phyloP scores from a whole-genome alignment of 1,140 invertebrate species.

The Diorhabda elongata region DNA sequence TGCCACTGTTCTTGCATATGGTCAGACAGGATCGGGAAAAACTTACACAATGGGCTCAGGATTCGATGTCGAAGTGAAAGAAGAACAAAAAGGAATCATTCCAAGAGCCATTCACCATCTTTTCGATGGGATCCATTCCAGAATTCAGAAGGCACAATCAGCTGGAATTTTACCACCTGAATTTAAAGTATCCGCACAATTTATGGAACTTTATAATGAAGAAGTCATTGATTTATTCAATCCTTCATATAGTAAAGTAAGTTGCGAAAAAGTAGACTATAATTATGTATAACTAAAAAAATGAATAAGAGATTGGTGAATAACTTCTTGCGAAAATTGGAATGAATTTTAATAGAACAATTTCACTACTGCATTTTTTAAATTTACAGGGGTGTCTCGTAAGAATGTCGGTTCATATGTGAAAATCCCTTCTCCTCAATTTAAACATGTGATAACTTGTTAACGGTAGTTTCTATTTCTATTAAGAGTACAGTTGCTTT shows the following conservation, averaged over 20 bases:
- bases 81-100: constrained; percentile 81
- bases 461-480: too few relatives aligned
- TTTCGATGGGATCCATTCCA: constrained; percentile 74
- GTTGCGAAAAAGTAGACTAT: constrained; percentile 5
- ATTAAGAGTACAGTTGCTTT: too few relatives aligned
- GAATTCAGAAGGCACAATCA: constrained; percentile 59
- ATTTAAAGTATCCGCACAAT: constrained; percentile 80
- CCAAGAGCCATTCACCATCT: constrained; percentile 89
- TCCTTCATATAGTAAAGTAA: constrained; percentile 59
- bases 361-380: too few relatives aligned
- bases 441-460: too few relatives aligned
- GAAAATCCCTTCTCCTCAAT: too few relatives aligned
- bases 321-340: too few relatives aligned
- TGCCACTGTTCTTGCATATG: constrained; percentile 94
- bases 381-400: too few relatives aligned
- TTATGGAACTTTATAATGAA: constrained; percentile 94
- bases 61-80: constrained; percentile 77
- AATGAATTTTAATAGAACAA: too few relatives aligned
- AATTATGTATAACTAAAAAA: too few relatives aligned
- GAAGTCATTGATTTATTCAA: constrained; percentile 91
- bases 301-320: too few relatives aligned
- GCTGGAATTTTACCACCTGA: constrained; percentile 64
- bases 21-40: constrained; percentile 96
- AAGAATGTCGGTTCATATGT: too few relatives aligned
- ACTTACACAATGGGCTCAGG: constrained; percentile 99